Conservation (phyloP, 2,888 invertebrate genomes). For the Phorcus lineatus region DNA sequence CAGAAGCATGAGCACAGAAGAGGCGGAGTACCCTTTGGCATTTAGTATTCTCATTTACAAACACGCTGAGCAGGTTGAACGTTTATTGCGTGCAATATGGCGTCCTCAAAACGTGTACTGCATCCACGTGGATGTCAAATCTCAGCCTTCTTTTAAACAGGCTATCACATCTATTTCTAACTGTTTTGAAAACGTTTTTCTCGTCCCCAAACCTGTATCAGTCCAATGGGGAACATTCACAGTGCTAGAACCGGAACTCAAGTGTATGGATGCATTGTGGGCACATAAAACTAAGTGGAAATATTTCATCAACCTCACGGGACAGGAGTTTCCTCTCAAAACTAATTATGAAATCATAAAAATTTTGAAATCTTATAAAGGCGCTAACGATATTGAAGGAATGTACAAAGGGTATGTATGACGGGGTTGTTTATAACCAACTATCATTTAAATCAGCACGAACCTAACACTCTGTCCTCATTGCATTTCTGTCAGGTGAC, state of each 20-base stretch:
- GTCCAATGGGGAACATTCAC: conserved; percentile 65
- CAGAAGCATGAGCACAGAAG: conserved; percentile 26
- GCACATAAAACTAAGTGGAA: conserved; percentile 57
- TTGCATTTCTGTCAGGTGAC: too few species aligned
- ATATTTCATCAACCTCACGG: conserved; percentile 72
- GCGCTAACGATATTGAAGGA: conserved; percentile 66
- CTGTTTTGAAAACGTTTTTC: conserved; percentile 62
- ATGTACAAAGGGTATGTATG: conserved; percentile 45
- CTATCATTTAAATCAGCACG: too few species aligned
- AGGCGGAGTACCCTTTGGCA: conserved; percentile 56
- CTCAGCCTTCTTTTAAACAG: conserved; percentile 32
- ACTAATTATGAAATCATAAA: conserved; percentile 68
- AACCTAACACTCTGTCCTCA: too few species aligned
- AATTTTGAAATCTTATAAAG: conserved; percentile 62
- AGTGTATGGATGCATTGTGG: conserved; percentile 59
- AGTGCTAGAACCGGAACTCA: conserved; percentile 63
- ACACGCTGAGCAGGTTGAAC: conserved; percentile 53
- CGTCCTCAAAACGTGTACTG: conserved; percentile 68
- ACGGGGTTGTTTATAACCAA: too few species aligned
- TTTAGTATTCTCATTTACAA: conserved; percentile 60
- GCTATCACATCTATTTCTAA: conserved; percentile 42
- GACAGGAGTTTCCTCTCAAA: conserved; percentile 70
- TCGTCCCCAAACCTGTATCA: conserved; percentile 45
- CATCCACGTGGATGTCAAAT: conserved; percentile 61
- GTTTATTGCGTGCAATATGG: conserved; percentile 60